phyloP scores from a whole-genome alignment of 1,140 invertebrate species.

The Mactra quadrangularis region DNA sequence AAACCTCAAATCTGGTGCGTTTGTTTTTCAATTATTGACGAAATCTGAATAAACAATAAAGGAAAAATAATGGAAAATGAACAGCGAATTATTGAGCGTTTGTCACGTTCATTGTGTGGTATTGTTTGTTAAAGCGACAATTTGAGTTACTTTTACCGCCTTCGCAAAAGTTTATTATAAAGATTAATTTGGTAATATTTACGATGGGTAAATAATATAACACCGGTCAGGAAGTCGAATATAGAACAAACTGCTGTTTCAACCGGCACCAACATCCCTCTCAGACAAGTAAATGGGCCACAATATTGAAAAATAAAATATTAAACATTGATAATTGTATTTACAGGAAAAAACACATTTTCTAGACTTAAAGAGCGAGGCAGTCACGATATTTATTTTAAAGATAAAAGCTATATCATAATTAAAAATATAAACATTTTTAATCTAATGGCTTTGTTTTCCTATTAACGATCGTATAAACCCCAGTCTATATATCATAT shows the following conservation, averaged over 20 bases:
- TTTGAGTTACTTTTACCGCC: constrained; percentile 35
- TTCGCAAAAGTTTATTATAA: constrained; percentile 21
- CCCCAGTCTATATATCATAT: too few relatives aligned
- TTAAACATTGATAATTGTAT: too few relatives aligned
- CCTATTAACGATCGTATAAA: too few relatives aligned
- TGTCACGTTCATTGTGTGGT: neutral
- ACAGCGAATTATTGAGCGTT: constrained; percentile 23
- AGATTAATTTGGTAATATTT: constrained; percentile 49
- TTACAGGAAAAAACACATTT: too few relatives aligned
- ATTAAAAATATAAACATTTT: too few relatives aligned
- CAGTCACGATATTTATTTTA: too few relatives aligned
- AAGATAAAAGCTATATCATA: too few relatives aligned
- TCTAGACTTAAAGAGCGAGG: too few relatives aligned
- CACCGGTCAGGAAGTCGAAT: constrained; percentile 40
- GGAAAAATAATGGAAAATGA: constrained; percentile 33
- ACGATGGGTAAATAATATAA: constrained; percentile 18
- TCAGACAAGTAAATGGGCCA: neutral
- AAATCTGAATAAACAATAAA: constrained; percentile 51
- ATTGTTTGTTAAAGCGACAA: constrained; percentile 24
- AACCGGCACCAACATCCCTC: neutral
- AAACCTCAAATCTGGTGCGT: constrained; percentile 9
- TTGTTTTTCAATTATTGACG: constrained; percentile 41
- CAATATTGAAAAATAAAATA: too few relatives aligned
- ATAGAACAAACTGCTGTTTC: constrained; percentile 4
- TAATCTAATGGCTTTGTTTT: too few relatives aligned